phyloP scores from a whole-genome alignment of 2,797 vertebrate genomes.

The Melanotaenia nigrans region DNA sequence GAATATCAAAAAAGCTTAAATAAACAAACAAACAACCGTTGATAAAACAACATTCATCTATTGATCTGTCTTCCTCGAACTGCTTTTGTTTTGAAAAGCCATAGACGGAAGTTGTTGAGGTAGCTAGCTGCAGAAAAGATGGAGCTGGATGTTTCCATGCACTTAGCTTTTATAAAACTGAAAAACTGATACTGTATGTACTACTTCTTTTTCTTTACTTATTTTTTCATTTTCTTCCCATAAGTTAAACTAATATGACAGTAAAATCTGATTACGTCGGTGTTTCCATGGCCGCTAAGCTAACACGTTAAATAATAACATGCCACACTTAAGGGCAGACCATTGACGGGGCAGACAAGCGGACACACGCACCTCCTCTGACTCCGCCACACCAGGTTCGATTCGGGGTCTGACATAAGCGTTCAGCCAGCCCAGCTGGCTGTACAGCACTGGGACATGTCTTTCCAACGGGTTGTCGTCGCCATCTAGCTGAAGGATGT shows the following conservation, averaged over 20 bases:
- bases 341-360: not conserved
- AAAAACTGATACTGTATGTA: too few relatives aligned
- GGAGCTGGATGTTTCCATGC: not conserved
- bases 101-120: not conserved
- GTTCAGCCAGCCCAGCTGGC: slow-evolving; percentile 63
- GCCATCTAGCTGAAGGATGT: slow-evolving; percentile 27
- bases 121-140: not conserved
- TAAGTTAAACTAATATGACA: not conserved
- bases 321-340: not conserved
- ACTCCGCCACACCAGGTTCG: slow-evolving; percentile 17
- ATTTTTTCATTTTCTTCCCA: not conserved
- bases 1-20: too few relatives aligned
- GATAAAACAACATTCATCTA: not conserved
- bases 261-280: not conserved
- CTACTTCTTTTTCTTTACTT: too few relatives aligned
- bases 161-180: not conserved
- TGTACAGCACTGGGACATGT: slow-evolving; percentile 55
- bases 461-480: slow-evolving; percentile 45
- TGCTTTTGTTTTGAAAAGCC: not conserved
- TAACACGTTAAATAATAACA: not conserved
- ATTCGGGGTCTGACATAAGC: slow-evolving; percentile 46
- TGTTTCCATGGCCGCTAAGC: not conserved
- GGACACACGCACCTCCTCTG: slow-evolving; percentile 41
- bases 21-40: too few relatives aligned
- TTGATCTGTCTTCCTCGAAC: too few relatives aligned